phyloP scores from a whole-genome alignment of 1,140 invertebrate species.

The Colletes gigas region DNA sequence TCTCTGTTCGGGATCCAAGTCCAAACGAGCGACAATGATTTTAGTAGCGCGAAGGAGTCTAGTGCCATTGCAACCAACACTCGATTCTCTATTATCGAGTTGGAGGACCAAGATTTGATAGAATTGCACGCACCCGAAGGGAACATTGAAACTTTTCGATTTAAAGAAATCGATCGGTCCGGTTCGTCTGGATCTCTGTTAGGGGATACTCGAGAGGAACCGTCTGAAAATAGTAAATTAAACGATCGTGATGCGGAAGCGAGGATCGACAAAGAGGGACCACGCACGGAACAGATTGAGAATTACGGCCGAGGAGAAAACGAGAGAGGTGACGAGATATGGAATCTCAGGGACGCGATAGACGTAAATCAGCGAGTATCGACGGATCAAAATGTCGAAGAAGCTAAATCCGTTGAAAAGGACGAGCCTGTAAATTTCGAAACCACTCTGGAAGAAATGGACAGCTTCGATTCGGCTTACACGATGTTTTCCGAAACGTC shows the following conservation, averaged over 20 bases:
- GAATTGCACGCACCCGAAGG: neutral
- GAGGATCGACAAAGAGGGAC: neutral
- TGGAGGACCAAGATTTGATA: neutral
- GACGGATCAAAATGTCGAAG: too few relatives aligned
- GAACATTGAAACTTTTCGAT: neutral
- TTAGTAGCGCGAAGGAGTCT: neutral
- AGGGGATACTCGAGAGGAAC: neutral
- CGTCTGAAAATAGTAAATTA: rapidly evolving
- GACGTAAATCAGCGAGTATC: too few relatives aligned
- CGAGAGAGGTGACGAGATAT: too few relatives aligned
- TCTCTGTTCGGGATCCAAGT: neutral
- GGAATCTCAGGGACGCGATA: too few relatives aligned
- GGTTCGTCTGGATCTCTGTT: neutral
- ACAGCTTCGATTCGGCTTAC: constrained; percentile 38
- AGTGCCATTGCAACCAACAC: neutral
- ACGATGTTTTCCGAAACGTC: neutral
- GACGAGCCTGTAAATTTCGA: neutral
- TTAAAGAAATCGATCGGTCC: neutral
- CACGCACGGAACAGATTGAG: neutral
- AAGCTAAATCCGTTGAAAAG: too few relatives aligned
- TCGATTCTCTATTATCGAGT: neutral
- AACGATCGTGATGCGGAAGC: neutral
- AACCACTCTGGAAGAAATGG: neutral
- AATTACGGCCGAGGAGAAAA: neutral
- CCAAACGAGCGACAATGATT: neutral